Conservation (phyloP, 1,140 invertebrate species). For the Drosophila teissieri region DNA sequence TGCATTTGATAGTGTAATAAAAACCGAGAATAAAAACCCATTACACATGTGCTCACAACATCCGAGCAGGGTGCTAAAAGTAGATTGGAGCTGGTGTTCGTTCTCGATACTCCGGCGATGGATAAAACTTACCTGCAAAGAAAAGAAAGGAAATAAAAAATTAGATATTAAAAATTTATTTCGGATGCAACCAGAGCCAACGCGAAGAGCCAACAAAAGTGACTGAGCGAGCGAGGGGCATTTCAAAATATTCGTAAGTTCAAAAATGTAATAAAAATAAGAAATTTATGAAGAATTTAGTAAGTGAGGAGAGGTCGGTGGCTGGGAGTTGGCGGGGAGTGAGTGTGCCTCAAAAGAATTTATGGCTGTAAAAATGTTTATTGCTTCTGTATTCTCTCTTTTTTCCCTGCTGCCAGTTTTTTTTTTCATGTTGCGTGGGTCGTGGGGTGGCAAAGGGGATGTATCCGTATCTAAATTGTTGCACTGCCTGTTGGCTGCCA, state of each 20-base stretch:
- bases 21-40: slow-evolving; percentile 29
- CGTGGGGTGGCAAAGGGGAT: background rate
- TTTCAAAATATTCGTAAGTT: slow-evolving; percentile 74
- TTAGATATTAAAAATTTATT: slow-evolving; percentile 75
- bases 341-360: slow-evolving; percentile 60
- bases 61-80: background rate
- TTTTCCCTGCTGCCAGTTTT: slow-evolving; percentile 15
- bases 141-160: slow-evolving; percentile 52
- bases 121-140: slow-evolving; percentile 74
- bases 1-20: slow-evolving; percentile 38
- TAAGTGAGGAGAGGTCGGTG: slow-evolving; percentile 36
- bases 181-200: slow-evolving; percentile 39
- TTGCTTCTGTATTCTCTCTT: slow-evolving; percentile 69
- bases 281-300: slow-evolving; percentile 80
- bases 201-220: background rate
- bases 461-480: slow-evolving; percentile 50
- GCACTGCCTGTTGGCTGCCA: slow-evolving; percentile 18
- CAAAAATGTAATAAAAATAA: slow-evolving; percentile 76
- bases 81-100: background rate
- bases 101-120: slow-evolving; percentile 29
- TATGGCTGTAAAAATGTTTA: slow-evolving; percentile 81
- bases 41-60: slow-evolving; percentile 30
- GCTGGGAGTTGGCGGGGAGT: background rate
- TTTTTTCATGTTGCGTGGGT: slow-evolving; percentile 15
- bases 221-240: slow-evolving; percentile 9